Conservation (phyloP, 2,113 vertebrate species). For the Megatriorchis doriae region DNA sequence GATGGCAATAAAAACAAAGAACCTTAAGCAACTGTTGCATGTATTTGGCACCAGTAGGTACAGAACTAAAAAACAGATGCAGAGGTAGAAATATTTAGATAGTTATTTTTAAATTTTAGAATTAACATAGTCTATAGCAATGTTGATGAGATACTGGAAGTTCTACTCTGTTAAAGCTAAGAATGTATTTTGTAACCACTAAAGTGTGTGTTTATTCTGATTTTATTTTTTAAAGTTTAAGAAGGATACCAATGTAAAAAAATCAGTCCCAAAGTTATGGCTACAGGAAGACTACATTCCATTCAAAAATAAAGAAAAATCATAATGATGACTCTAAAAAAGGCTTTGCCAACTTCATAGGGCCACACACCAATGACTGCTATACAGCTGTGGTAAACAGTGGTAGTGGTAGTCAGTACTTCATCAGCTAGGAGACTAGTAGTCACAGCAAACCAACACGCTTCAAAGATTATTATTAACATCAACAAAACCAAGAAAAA, state of each 20-base stretch:
- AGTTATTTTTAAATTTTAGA: too few species aligned
- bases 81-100: too few species aligned
- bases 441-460: background rate
- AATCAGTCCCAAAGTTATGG: background rate
- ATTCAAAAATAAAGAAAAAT: background rate
- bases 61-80: too few species aligned
- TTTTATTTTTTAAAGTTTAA: background rate
- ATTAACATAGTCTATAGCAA: too few species aligned
- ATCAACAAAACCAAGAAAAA: background rate
- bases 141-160: too few species aligned
- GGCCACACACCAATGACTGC: background rate
- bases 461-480: background rate
- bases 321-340: background rate
- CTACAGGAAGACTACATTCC: background rate
- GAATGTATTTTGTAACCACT: too few species aligned
- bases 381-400: background rate
- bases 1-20: too few species aligned
- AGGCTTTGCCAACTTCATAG: background rate
- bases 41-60: too few species aligned
- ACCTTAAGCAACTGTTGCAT: too few species aligned
- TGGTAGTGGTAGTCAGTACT: background rate
- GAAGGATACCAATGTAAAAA: background rate
- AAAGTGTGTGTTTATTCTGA: too few species aligned
- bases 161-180: too few species aligned
- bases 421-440: background rate